phyloP scores from a whole-genome alignment of 2,113 vertebrate species.

The Otus sunia region DNA sequence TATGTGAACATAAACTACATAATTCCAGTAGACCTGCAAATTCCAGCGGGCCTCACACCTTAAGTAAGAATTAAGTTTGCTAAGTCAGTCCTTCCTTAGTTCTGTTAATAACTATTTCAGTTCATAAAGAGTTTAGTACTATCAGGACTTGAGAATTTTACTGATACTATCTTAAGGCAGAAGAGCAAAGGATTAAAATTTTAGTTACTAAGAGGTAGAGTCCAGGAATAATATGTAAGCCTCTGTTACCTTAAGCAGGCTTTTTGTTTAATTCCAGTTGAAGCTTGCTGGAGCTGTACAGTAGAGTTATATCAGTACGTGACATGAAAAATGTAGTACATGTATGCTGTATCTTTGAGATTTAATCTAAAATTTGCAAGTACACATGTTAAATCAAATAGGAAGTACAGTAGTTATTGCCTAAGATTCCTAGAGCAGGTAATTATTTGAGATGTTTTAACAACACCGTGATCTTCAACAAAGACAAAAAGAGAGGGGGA shows the following conservation, averaged over 20 bases:
- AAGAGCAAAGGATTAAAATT: neutral
- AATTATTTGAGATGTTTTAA: neutral
- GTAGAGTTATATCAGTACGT: neutral
- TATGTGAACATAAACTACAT: neutral
- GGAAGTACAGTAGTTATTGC: neutral
- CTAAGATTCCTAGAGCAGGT: neutral
- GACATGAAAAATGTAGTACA: neutral
- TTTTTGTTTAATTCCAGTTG: neutral
- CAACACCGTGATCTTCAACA: neutral
- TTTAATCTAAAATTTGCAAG: neutral
- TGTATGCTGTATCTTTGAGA: neutral
- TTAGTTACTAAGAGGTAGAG: neutral
- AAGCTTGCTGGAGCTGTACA: neutral
- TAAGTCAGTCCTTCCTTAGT: neutral
- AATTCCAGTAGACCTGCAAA: neutral
- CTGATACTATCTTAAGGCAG: neutral
- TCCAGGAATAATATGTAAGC: accelerated
- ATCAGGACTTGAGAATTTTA: neutral
- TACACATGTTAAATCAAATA: neutral
- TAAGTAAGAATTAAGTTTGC: neutral
- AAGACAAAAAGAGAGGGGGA: neutral
- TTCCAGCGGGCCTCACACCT: neutral
- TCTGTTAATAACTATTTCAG: neutral
- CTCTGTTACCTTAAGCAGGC: too few species aligned
- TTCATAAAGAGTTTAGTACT: neutral